Evolutionary conservation across 2,888 invertebrate species (phyloP).

Genomic region (Lacanobia oleracea): DNA sequence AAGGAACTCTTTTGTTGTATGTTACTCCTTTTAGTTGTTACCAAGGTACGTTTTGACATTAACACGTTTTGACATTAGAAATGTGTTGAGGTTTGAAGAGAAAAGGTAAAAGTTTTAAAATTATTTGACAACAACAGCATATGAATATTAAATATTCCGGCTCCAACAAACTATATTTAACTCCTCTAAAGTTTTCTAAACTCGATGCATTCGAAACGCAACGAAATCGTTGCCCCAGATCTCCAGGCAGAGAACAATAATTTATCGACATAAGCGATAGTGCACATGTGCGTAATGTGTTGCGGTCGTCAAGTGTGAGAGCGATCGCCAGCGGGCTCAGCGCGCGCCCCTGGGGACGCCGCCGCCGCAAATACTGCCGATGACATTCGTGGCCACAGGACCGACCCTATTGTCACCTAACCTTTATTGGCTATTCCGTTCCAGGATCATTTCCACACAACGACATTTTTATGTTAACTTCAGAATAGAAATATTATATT

Average conservation of each 20-base stretch:
- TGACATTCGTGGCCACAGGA: slow-evolving; percentile 40
- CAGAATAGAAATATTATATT: slow-evolving; percentile 11
- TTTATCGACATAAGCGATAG: slow-evolving; percentile 46
- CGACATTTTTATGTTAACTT: slow-evolving; percentile 20
- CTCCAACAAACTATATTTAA: no score
- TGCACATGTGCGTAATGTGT: slow-evolving; percentile 52
- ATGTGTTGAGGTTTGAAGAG: not conserved
- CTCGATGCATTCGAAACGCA: not conserved
- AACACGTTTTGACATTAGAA: slow-evolving; percentile 1
- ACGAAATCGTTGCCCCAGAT: not conserved
- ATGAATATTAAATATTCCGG: no score
- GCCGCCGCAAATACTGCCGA: slow-evolving; percentile 31
- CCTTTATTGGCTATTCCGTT: slow-evolving; percentile 46
- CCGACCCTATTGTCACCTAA: slow-evolving; percentile 29
- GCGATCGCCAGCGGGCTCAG: slow-evolving; percentile 32
- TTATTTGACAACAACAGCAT: no score
- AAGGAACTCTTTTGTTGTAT: slow-evolving; percentile 27
- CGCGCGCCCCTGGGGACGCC: slow-evolving; percentile 25
- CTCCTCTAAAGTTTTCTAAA: not conserved
- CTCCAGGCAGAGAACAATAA: slow-evolving; percentile 24
- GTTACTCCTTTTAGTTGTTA: slow-evolving; percentile 8
- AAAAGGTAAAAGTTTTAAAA: no score
- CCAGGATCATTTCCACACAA: slow-evolving; percentile 30
- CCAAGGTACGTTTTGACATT: no score
- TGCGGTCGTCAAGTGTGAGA: slow-evolving; percentile 39